These are phyloP conservation scores for Ictalurus punctatus DNA, from an alignment of 2,113 vertebrate genomes.

Conservation along the genomic window DNA sequence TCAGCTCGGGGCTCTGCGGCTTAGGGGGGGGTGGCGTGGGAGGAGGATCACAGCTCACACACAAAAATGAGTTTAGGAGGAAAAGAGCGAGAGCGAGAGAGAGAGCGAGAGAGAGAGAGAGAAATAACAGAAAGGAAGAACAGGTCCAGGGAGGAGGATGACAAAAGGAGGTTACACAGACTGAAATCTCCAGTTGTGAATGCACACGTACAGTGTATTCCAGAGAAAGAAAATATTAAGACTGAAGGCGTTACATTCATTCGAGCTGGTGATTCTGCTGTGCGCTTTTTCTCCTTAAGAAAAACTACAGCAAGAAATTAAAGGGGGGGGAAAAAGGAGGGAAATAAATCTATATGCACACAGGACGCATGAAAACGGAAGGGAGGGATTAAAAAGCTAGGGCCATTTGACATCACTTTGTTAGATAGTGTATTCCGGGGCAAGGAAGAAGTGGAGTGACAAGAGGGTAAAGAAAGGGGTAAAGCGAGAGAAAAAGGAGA, in stretches of 20 bases:
- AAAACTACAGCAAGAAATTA: conserved; percentile 26
- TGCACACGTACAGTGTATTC: background rate
- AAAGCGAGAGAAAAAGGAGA: background rate
- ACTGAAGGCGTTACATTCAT: conserved; percentile 27
- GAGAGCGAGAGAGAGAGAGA: background rate
- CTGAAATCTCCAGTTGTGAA: conserved; percentile 12
- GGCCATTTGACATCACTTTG: conserved; percentile 23
- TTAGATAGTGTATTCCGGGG: background rate
- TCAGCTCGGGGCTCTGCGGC: background rate
- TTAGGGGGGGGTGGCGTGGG: background rate
- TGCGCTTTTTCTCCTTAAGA: background rate
- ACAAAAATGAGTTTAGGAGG: background rate
- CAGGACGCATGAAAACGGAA: conserved; percentile 39
- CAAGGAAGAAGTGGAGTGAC: conserved; percentile 33
- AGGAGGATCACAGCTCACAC: conserved; percentile 23
- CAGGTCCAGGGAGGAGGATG: background rate
- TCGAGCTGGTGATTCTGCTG: conserved; percentile 23
- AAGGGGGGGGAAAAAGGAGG: background rate
- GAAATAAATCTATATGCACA: background rate
- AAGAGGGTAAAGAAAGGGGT: background rate
- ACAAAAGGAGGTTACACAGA: background rate
- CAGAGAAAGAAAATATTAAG: background rate
- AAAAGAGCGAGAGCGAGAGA: background rate
- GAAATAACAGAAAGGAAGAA: background rate
- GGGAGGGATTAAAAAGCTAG: conserved; percentile 39